Base-by-base conservation (phyloP, 2,797 vertebrate species). In the Hydrocynus forskahlii region DNA sequence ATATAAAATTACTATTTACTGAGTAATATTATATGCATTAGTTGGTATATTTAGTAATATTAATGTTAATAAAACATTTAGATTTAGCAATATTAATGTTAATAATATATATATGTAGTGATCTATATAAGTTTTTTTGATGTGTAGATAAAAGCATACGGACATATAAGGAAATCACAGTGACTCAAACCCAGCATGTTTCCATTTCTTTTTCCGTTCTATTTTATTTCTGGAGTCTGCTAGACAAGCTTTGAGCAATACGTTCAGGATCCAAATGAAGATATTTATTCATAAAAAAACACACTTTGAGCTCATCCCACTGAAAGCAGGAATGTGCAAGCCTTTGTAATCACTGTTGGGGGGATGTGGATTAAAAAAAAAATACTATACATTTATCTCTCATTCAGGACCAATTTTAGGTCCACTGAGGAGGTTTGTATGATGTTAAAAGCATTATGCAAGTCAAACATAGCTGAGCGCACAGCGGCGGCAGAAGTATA, bases 371-470 rank as follows among this genome's bases (percentile, higher is more conserved):
- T 16, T 2, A 17, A 25, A 16, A 48, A 68, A 23, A 69, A 5
- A 16, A 19, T 21, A 4, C 68, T 50, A 10, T 70, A 50, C 40
- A 69, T 70, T 50, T 25, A 50, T 70, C 68, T 70, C 45, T 29
- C 68, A 48, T 70, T 70, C 68, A 70, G 68, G 63, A 66, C 63
- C 38, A 43, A 66, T 50, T 70, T 70, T 70, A 25, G 45, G 45
- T 70, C 43, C 21, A 25, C 45, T 50, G 45, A 70, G 68, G 45
- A 70, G 67, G 21, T 70, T 70, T 5, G 13, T 8, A 23, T 70
- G 68, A 45, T 50, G 68, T 50, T 70, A 66, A 50, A 23, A 50
- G 68, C 68, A 50, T 50, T 70, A 52, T 48, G 23, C 43, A 16
- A 70, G 68, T 70, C 68, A 70, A 70, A 70, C 43, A 25, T n/a